Conservation (phyloP, 2,113 vertebrate species). For the Etheostoma spectabile region DNA sequence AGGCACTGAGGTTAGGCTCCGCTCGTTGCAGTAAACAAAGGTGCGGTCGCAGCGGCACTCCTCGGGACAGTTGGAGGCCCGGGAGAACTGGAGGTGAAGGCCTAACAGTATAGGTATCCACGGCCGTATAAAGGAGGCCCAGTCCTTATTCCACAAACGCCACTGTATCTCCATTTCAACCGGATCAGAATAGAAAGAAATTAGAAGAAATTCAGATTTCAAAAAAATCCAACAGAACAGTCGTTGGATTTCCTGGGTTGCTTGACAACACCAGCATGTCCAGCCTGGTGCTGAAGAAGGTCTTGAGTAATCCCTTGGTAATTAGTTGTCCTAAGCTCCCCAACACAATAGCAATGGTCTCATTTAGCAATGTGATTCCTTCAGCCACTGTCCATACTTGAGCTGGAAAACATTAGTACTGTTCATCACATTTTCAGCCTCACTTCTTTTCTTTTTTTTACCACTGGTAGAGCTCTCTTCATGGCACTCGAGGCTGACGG, state of each 20-base stretch:
- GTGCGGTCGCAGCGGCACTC: conserved; percentile 94
- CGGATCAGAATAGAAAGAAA: conserved; percentile 20
- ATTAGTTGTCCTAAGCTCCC: conserved; percentile 74
- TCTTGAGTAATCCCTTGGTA: conserved; percentile 80
- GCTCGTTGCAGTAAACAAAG: conserved; percentile 96
- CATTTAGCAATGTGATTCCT: conserved; percentile 81
- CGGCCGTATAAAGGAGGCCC: conserved; percentile 86
- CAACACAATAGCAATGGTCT: conserved; percentile 73
- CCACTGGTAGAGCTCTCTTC: conserved; percentile 60
- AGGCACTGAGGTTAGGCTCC: conserved; percentile 97
- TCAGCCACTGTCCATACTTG: conserved; percentile 81
- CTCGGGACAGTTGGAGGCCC: conserved; percentile 88
- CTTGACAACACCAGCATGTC: conserved; percentile 36
- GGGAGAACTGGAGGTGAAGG: conserved; percentile 88
- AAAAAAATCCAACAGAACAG: conserved; percentile 45
- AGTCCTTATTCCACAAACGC: conserved; percentile 87
- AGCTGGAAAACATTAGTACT: conserved; percentile 55
- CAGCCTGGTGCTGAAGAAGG: conserved; percentile 43
- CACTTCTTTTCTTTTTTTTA: conserved; percentile 36
- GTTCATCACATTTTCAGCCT: conserved; percentile 70
- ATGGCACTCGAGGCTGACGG: conserved; percentile 32
- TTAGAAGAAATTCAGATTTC: conserved; percentile 3
- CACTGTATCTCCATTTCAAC: conserved; percentile 91
- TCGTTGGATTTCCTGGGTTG: conserved; percentile 50
- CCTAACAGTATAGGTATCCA: conserved; percentile 91